Conservation (phyloP, 2,113 vertebrate genomes). For the Phoxinus phoxinus region DNA sequence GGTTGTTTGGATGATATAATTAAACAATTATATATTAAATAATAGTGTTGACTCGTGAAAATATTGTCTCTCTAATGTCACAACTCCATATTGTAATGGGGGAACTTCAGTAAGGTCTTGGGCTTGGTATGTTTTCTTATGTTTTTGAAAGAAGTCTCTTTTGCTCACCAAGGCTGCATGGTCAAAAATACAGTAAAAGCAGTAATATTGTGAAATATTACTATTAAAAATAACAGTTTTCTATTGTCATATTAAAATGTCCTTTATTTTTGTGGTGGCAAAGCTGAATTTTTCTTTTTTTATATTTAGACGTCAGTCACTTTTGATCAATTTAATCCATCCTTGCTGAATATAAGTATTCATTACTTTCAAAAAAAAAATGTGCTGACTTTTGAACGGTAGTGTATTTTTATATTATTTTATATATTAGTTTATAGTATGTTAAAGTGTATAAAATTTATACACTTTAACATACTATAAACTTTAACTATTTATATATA, state of each 20-base stretch:
- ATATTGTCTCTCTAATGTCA: not conserved
- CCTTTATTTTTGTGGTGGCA: not conserved
- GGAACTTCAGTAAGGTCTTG: not conserved
- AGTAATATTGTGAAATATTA: not conserved
- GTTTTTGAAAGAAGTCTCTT: not conserved
- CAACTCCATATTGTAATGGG: not conserved
- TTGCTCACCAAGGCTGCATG: no score
- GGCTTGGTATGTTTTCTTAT: not conserved
- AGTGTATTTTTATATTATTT: not conserved
- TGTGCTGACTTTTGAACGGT: not conserved
- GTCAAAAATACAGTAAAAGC: no score
- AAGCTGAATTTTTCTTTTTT: not conserved
- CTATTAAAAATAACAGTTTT: not conserved
- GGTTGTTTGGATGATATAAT: constrained; percentile 26
- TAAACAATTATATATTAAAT: constrained; percentile 40
- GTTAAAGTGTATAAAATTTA: no score
- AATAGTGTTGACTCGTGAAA: not conserved
- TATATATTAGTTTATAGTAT: not conserved
- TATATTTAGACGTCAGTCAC: no score
- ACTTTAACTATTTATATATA: not conserved
- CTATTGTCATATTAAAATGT: not conserved
- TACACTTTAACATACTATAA: no score
- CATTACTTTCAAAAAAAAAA: not conserved
- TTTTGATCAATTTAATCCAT: not conserved
- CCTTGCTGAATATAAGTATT: not conserved